Conservation (phyloP, 2,888 invertebrate genomes). For the Drosophila robusta region DNA sequence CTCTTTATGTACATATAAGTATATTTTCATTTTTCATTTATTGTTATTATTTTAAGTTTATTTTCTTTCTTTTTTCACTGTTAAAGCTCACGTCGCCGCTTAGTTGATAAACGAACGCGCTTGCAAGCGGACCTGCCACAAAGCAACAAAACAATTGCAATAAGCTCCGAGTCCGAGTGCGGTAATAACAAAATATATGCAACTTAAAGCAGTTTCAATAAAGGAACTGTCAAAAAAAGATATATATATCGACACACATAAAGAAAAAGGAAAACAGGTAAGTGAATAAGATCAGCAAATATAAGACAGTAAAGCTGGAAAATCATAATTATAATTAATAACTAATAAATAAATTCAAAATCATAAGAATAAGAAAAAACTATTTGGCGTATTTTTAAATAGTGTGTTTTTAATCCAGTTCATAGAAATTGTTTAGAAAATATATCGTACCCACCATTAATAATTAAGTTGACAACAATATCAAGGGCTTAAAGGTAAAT, state of each 20-base stretch:
- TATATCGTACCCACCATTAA: too few relatives aligned
- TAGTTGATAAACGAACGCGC: conserved; percentile 65
- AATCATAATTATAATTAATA: too few relatives aligned
- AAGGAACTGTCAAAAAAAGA: background rate
- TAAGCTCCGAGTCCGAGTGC: background rate
- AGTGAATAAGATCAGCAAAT: conserved; percentile 1
- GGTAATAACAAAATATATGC: background rate
- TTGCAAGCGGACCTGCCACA: conserved; percentile 55
- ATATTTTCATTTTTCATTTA: conserved; percentile 46
- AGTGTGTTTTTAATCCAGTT: too few relatives aligned
- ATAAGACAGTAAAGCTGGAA: too few relatives aligned
- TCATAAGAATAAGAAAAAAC: too few relatives aligned
- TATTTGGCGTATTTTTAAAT: too few relatives aligned
- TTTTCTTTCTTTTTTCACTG: conserved; percentile 26
- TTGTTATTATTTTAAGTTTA: conserved; percentile 23
- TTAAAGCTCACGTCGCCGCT: conserved; percentile 55
- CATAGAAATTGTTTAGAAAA: too few relatives aligned
- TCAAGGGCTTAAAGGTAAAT: background rate
- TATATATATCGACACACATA: background rate
- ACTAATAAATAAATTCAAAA: too few relatives aligned
- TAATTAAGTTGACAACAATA: background rate
- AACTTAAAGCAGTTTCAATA: background rate
- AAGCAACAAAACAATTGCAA: conserved; percentile 18
- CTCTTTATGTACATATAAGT: conserved; percentile 11
- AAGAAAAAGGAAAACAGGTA: background rate